Conservation (phyloP, 1,140 invertebrate species). For the Rhagoletis pomonella region DNA sequence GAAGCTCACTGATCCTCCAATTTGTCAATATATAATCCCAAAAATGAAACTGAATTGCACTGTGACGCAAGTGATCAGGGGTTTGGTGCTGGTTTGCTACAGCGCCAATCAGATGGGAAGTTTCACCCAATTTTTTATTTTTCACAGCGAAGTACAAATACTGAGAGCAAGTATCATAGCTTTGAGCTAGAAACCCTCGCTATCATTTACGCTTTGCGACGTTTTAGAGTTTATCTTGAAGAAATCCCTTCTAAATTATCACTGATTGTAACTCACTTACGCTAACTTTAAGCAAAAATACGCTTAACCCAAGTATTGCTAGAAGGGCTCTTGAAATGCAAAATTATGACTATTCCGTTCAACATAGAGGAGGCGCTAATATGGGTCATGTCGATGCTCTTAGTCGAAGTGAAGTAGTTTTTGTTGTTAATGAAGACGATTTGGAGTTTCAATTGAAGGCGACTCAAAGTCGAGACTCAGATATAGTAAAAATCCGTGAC, state of each 20-base stretch:
- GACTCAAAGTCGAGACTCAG: too few species aligned
- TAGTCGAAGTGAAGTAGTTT: too few species aligned
- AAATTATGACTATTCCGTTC: too few species aligned
- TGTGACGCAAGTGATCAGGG: constrained; percentile 59
- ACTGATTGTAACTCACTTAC: constrained; percentile 64
- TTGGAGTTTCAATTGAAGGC: too few species aligned
- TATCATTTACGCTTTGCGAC: constrained; percentile 70
- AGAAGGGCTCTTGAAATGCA: too few species aligned
- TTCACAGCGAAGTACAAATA: constrained; percentile 66
- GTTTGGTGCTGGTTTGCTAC: constrained; percentile 61
- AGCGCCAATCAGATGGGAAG: constrained; percentile 56
- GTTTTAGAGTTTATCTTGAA: constrained; percentile 67
- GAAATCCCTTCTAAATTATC: constrained; percentile 70
- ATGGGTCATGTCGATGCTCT: too few species aligned
- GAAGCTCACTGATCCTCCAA: constrained; percentile 54
- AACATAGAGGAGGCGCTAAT: too few species aligned
- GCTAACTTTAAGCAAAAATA: constrained; percentile 60
- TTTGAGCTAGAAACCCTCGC: constrained; percentile 74
- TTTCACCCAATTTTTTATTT: constrained; percentile 52
- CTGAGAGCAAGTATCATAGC: constrained; percentile 71
- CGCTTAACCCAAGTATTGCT: constrained; percentile 54
- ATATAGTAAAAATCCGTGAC: not conserved
- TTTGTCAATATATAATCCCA: constrained; percentile 58
- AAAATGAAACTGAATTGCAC: constrained; percentile 59
- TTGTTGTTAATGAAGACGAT: too few species aligned